phyloP scores from a whole-genome alignment of 2,888 invertebrate genomes.

The Zeuzera pyrina region DNA sequence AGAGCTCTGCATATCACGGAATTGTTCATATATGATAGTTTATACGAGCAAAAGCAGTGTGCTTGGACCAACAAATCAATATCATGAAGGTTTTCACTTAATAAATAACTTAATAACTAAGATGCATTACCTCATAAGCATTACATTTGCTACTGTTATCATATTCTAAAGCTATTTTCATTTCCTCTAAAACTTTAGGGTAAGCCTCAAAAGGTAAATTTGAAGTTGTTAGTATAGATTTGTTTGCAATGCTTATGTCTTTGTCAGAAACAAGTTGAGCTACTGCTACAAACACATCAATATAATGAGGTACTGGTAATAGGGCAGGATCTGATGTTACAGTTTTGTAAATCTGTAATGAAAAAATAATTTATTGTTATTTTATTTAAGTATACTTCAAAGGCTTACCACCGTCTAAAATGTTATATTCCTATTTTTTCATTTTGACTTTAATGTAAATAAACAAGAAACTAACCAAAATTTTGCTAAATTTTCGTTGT shows the following conservation, averaged over 20 bases:
- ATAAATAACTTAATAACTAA: background rate
- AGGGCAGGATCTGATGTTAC: constrained; percentile 29
- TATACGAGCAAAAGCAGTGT: too few relatives aligned
- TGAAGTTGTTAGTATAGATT: constrained; percentile 71
- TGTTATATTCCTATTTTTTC: background rate
- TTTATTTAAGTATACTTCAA: background rate
- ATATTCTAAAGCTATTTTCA: constrained; percentile 70
- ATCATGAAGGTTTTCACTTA: too few relatives aligned
- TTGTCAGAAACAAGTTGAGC: constrained; percentile 73
- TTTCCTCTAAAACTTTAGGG: constrained; percentile 65
- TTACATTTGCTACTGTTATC: constrained; percentile 77
- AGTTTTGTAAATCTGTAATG: constrained; percentile 51
- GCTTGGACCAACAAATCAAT: too few relatives aligned
- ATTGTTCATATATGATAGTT: too few relatives aligned
- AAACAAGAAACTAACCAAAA: too few relatives aligned
- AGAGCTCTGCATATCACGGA: too few relatives aligned
- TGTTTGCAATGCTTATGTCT: constrained; percentile 73
- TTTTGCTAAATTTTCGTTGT: too few relatives aligned
- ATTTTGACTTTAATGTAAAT: background rate
- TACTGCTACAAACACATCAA: constrained; percentile 69
- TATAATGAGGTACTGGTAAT: constrained; percentile 54
- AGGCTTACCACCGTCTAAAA: background rate
- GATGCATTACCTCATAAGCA: constrained; percentile 74
- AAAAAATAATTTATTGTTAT: too few relatives aligned
- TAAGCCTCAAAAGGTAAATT: constrained; percentile 66